phyloP scores from a whole-genome alignment of 2,888 invertebrate genomes.

The Cephus pygmeus region DNA sequence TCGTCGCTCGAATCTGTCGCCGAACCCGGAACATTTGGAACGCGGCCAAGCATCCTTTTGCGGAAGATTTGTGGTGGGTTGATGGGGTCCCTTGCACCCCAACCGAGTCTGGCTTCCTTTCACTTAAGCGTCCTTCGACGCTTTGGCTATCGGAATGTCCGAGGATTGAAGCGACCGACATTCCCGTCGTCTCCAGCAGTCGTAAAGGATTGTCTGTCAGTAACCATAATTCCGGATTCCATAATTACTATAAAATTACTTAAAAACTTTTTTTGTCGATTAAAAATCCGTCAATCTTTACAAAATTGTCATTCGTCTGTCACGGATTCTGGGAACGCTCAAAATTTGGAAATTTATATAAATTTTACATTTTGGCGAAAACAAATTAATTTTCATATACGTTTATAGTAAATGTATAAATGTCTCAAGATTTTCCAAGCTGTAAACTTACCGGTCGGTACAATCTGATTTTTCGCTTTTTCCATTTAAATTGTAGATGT shows the following conservation, averaged over 20 bases:
- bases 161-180: neutral
- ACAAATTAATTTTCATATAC: too few relatives aligned
- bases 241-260: neutral
- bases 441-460: neutral
- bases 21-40: neutral
- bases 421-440: neutral
- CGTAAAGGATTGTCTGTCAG: neutral
- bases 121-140: neutral
- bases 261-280: neutral
- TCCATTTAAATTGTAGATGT: neutral
- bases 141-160: conserved; percentile 2
- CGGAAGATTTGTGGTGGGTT: conserved; percentile 6
- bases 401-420: too few relatives aligned
- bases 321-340: too few relatives aligned
- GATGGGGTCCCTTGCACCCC: neutral
- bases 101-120: conserved; percentile 3
- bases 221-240: neutral
- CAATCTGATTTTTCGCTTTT: neutral
- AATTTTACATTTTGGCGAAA: too few relatives aligned
- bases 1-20: neutral
- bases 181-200: neutral
- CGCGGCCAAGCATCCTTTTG: conserved; percentile 3
- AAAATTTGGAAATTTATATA: too few relatives aligned
- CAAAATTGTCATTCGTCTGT: too few relatives aligned
- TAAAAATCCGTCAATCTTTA: neutral